Conservation (phyloP, 2,888 invertebrate species). For the Eilema depressum region DNA sequence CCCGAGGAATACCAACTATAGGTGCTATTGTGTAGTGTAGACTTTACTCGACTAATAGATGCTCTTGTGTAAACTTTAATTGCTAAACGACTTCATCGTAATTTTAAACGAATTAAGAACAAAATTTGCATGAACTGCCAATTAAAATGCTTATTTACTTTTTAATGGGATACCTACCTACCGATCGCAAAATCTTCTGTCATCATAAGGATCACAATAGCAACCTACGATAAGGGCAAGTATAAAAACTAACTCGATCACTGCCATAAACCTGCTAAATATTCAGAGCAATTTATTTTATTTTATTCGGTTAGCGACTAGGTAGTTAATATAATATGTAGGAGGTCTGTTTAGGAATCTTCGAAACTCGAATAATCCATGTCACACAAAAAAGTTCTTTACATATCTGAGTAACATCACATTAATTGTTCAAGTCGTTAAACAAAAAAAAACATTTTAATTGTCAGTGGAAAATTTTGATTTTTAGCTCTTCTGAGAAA, state of each 20-base stretch:
- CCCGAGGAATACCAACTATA: too few relatives aligned
- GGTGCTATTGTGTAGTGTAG: background rate
- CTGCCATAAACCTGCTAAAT: background rate
- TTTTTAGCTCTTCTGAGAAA: constrained; percentile 39
- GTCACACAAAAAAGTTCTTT: background rate
- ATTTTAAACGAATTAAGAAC: constrained; percentile 20
- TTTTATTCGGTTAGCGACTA: background rate
- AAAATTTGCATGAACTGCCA: constrained; percentile 18
- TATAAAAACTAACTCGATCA: too few relatives aligned
- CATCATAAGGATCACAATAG: background rate
- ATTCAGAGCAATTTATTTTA: background rate
- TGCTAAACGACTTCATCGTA: background rate
- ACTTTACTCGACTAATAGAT: background rate
- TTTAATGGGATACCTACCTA: constrained; percentile 7
- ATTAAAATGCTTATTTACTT: constrained; percentile 14
- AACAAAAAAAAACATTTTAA: constrained; percentile 1
- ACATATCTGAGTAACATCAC: background rate
- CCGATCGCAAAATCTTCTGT: constrained; percentile 9
- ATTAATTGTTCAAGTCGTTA: background rate
- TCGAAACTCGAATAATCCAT: background rate
- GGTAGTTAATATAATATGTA: too few relatives aligned
- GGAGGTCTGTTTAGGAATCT: background rate
- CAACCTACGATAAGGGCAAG: background rate
- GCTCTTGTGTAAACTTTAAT: constrained; percentile 17
- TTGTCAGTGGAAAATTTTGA: constrained; percentile 6